Base-by-base conservation (phyloP, 2,797 vertebrate species). In the Oceanodroma leucorhoa region DNA sequence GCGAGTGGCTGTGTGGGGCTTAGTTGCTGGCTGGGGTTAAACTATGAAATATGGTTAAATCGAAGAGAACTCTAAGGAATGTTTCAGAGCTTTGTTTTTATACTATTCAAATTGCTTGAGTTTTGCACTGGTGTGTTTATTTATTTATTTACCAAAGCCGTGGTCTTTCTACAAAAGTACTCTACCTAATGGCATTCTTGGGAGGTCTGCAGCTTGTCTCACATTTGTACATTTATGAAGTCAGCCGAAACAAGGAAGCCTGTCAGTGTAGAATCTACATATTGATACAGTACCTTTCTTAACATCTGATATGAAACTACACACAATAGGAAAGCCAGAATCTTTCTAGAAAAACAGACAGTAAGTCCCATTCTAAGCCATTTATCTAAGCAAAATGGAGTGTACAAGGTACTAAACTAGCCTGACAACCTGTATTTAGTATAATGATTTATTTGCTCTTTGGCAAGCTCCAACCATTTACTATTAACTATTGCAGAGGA, bases 361-460 rank as follows among this genome's bases (percentile, higher is more conserved):
- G 93, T 93, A 96, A 24, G 93, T 94, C 95, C 96, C 60, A 93
- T 97, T 96, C 96, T 93, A 95, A 98, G 92, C 93, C 81, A 94
- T 95, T 97, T 96, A 95, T 91, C 90, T 89, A 96, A 96, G 87
- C 82, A 96, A 97, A 96, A 95, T 82, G 82, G 87, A 96, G 95
- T 97, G 93, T 96, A 96, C 89, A 91, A 97, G 95, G 96, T 75
- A 91, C 96, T 82, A 94, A 92, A 90, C 89, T 87, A 96, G 75
- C 95, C 96, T 97, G 97, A 97, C 97, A 98, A 94, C 97, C 97
- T 97, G 83, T 97, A 98, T 97, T 98, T 98, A 98, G 96, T 94
- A 62, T 98, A 97, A 98, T 98, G 98, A 97, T 97, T 98, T 98
- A 97, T 98, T 98, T 98, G 97, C 97, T 98, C 97, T 98, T 97